Evolutionary conservation across 2,888 invertebrate genomes (phyloP).

Genomic region (Calliscelio sp.): DNA sequence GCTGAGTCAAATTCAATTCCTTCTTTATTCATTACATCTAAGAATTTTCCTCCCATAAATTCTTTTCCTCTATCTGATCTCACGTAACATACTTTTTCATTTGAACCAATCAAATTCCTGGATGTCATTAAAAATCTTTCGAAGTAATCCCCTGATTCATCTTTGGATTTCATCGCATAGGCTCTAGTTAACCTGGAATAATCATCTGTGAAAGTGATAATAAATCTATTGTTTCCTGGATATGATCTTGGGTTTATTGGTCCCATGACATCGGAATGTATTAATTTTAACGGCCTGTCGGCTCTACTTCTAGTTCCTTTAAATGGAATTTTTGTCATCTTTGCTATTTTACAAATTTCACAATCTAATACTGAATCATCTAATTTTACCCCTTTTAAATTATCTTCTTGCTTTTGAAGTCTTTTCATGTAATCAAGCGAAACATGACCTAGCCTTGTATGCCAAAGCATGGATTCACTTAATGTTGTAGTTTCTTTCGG

Average conservation of each 20-base stretch:
- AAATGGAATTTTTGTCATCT: not conserved
- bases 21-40: not conserved
- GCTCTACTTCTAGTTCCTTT: not conserved
- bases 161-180: not conserved
- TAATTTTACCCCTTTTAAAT: not conserved
- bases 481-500: not conserved
- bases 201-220: constrained; percentile 70
- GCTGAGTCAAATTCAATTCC: constrained; percentile 4
- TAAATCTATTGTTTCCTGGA: not conserved
- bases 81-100: constrained; percentile 1
- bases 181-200: constrained; percentile 69
- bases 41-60: constrained; percentile 12
- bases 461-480: not conserved
- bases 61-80: constrained; percentile 37
- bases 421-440: not conserved
- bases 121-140: not conserved
- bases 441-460: not conserved
- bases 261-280: not conserved
- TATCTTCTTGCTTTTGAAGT: not conserved
- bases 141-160: not conserved
- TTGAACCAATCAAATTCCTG: not conserved
- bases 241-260: not conserved
- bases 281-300: not conserved
- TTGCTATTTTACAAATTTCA: not conserved
- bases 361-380: not conserved